Evolutionary conservation across 2,888 invertebrate genomes (phyloP), one percentile per base, ranked within the genome.

Genomic region (Caenorhabditis sp.): DNA sequence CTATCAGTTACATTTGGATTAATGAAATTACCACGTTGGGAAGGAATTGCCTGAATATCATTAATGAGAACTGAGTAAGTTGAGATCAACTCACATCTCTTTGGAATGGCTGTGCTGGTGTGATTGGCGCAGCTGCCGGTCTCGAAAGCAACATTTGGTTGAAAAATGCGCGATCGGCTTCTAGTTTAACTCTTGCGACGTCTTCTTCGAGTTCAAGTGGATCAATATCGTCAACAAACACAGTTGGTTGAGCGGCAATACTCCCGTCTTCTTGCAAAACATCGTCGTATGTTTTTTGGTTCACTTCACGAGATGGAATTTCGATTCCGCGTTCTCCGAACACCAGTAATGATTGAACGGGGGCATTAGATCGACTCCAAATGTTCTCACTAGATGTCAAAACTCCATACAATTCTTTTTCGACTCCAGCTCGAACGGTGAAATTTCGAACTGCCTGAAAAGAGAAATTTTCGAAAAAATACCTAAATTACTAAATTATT

Each of bases 101-200:
- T 14, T 68, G 68, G 31, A 68, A 61, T 12, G 67, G 58, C 27
- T 64, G 63, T 26, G 70, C 72, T 21, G 76, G 69, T 25, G 64
- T 63, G 26, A 72, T 67, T 21, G 78, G 66, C 10, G 77, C 64
- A 1, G 80, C 71, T 1, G 75, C 70, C 1, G 83, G 81, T 23
- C 76, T 57, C 17, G 72, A 77, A 20, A 84, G 64, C 7, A 85
- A 69, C 52, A 84, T 81, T 58, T 86, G 85, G 65, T 86, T 86
- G 68, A 86, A 76, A 70, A 86, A 86, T 12, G 84, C 81, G 1
- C 86, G 79, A 59, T 86, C 85, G 1, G 84, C 78, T 64, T 86
- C 86, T 10, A 86, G 67, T 21, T 82, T 77, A 10, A 80, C 78
- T 14, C 78, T 59, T 14, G 67, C 68, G 3, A 76, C 73, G 31